phyloP scores from a whole-genome alignment of 2,888 invertebrate genomes.

The Agrochola circellaris region DNA sequence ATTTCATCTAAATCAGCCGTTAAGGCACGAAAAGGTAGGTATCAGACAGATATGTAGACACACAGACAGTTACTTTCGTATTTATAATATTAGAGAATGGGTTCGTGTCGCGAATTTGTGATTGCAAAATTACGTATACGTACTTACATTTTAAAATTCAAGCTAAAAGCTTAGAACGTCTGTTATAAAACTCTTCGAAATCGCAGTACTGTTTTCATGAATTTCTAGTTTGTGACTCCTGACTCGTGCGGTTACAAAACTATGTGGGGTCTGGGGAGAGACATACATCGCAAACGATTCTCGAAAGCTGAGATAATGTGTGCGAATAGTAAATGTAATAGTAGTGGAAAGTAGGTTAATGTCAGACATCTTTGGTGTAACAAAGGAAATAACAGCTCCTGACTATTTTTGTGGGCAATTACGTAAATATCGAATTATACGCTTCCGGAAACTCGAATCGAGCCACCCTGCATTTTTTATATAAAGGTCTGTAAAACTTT shows the following conservation, averaged over 20 bases:
- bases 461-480: no score
- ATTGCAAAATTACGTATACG: background rate
- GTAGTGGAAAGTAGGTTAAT: conserved; percentile 24
- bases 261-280: conserved; percentile 8
- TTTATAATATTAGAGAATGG: background rate
- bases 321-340: conserved; percentile 37
- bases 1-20: background rate
- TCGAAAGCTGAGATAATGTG: conserved; percentile 29
- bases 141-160: background rate
- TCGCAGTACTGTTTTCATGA: conserved; percentile 25
- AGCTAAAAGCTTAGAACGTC: background rate
- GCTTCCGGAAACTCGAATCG: no score
- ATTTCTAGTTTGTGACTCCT: conserved; percentile 19
- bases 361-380: conserved; percentile 9
- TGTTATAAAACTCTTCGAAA: background rate
- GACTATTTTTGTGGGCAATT: background rate
- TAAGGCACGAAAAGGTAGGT: background rate
- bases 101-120: background rate
- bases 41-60: background rate
- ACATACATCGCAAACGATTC: conserved; percentile 29
- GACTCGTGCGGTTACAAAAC: background rate
- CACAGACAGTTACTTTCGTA: background rate
- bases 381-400: background rate
- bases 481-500: no score
- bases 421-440: background rate